Evolutionary conservation across 2,888 invertebrate genomes (phyloP).

Genomic region (Melanostoma mellinum): DNA sequence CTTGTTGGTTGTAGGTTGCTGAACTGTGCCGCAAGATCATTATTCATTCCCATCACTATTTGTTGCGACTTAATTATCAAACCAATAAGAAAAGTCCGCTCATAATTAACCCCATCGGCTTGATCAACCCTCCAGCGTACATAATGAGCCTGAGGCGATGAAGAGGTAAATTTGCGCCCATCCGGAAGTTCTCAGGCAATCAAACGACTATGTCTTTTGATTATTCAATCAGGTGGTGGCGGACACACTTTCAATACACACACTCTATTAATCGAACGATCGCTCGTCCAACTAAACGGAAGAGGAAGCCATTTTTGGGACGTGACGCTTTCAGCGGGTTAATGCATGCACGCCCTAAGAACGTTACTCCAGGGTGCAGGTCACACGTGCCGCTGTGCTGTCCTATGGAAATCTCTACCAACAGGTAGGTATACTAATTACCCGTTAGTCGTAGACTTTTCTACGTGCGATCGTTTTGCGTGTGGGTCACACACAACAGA

Average conservation of each 20-base stretch:
- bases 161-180: slow-evolving; percentile 55
- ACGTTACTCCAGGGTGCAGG: slow-evolving; percentile 64
- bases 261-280: neutral
- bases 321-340: slow-evolving; percentile 61
- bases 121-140: slow-evolving; percentile 55
- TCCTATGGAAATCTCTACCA: slow-evolving; percentile 37
- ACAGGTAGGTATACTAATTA: slow-evolving; percentile 50
- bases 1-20: slow-evolving; percentile 37
- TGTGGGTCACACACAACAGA: slow-evolving; percentile 24
- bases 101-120: slow-evolving; percentile 54
- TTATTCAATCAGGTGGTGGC: slow-evolving; percentile 64
- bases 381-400: slow-evolving; percentile 60
- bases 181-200: slow-evolving; percentile 68
- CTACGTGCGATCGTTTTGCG: slow-evolving; percentile 44
- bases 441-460: slow-evolving; percentile 57
- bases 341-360: slow-evolving; percentile 42
- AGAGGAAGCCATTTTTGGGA: slow-evolving; percentile 71
- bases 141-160: slow-evolving; percentile 53
- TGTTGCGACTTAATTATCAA: slow-evolving; percentile 65
- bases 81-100: slow-evolving; percentile 49
- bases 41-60: slow-evolving; percentile 51
- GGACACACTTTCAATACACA: slow-evolving; percentile 48
- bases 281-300: slow-evolving; percentile 46
- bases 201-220: slow-evolving; percentile 56
- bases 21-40: slow-evolving; percentile 50